Base-by-base conservation (phyloP, 2,888 invertebrate species). In the Agrochola macilenta region DNA sequence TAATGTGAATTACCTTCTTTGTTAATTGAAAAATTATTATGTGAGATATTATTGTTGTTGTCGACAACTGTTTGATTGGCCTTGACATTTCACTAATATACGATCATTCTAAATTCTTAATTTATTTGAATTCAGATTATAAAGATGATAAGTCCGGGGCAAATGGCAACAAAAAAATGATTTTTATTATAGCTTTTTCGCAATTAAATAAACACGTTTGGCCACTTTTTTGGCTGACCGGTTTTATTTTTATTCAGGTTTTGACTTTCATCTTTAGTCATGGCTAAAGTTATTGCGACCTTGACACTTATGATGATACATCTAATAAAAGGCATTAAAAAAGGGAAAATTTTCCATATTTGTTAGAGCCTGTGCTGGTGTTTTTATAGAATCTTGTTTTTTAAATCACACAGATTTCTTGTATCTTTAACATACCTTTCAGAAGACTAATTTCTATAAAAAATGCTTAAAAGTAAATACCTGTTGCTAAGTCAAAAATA, bases 41-140 rank as follows among this genome's bases (percentile, higher is more conserved):
- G 26, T 57, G 58, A 60, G 49, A 68, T 65, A 39, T 69, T 63
- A 69, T 74, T 79, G 64, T 83, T 82, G 71, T 14, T 61, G 54
- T 68, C 20, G 61, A 61, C 61, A 83, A 14, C 60, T 12, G 12
- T 12, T 58, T 65, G 20, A 46, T 30, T 64, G 20, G 17, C 87
- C 84, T 81, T 87, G 84, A 81, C 85, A 81, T 85, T 86, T 84
- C n/a, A 23, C 23, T 58, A 46, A 64, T 49, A 79, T 5, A 52
- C 69, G 26, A 65, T 74, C 1, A 66, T 66, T 52, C 43, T 9
- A 8, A 85, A 57, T 69, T 30, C 20, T 54, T 70, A 85, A 76
- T 83, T 85, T 69, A 73, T 85, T 69, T 8, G 26, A 71, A 69
- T 82, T 49, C 30, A 74, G 71, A 76, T 73, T 30, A 71, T 58